Conservation (phyloP, 1,140 invertebrate species). For the Scaptomyza hsui region DNA sequence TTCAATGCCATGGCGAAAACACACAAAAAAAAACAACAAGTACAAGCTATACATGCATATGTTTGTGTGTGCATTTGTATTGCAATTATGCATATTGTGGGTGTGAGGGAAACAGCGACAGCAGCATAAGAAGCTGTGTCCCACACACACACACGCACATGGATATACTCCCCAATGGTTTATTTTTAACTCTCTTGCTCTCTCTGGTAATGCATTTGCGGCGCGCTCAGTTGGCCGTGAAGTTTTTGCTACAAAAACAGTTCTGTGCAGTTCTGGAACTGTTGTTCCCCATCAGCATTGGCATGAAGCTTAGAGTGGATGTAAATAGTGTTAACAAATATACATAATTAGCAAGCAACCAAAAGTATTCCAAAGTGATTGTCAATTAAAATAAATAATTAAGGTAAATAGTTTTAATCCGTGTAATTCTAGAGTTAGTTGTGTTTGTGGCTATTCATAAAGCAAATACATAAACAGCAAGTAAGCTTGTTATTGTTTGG, state of each 20-base stretch:
- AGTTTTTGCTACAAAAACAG: conserved; percentile 57
- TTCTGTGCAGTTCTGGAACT: conserved; percentile 35
- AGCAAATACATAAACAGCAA: conserved; percentile 41
- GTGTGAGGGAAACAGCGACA: conserved; percentile 38
- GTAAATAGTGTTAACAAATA: conserved; percentile 1
- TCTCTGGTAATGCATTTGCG: conserved; percentile 47
- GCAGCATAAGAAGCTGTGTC: conserved; percentile 51
- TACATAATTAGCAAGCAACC: not conserved
- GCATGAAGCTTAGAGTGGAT: conserved; percentile 58
- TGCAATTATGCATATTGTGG: conserved; percentile 61
- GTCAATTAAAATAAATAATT: not conserved
- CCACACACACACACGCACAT: conserved; percentile 25
- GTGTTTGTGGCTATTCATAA: conserved; percentile 32
- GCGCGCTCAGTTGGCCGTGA: conserved; percentile 70
- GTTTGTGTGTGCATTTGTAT: conserved; percentile 41
- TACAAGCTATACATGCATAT: conserved; percentile 22
- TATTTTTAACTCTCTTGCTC: conserved; percentile 66
- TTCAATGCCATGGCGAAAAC: conserved; percentile 69
- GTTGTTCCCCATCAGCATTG: conserved; percentile 46
- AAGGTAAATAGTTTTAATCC: not conserved
- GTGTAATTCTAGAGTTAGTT: too few species aligned
- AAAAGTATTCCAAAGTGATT: not conserved
- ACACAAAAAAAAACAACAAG: conserved; percentile 26
- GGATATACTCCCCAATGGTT: conserved; percentile 36
- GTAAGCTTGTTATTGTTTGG: conserved; percentile 22